These are phyloP conservation scores for Heptranchias perlo DNA, from an alignment of 2,113 vertebrate genomes.

Conservation along the genomic window DNA sequence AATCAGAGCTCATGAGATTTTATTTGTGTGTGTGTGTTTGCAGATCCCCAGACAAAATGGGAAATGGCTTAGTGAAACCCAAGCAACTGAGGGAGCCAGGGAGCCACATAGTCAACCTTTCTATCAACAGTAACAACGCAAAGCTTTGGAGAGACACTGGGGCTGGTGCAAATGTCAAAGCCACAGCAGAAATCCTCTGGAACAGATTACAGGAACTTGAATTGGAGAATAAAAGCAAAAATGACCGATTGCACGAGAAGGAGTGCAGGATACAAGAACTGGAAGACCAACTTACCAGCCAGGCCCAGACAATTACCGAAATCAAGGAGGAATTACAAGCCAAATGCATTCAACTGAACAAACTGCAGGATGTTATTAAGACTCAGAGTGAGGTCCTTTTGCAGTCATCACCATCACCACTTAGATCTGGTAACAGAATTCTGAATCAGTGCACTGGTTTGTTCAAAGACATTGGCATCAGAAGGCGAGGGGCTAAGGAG, in stretches of 20 bases:
- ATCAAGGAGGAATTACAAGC: slow-evolving; percentile 74
- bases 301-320: slow-evolving; percentile 64
- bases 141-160: slow-evolving; percentile 45
- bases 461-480: slow-evolving; percentile 57
- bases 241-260: slow-evolving; percentile 64
- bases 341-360: slow-evolving; percentile 74
- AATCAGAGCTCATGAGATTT: slow-evolving; percentile 39
- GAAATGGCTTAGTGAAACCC: slow-evolving; percentile 77
- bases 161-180: slow-evolving; percentile 40
- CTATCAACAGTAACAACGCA: slow-evolving; percentile 47
- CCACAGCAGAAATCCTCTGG: slow-evolving; percentile 55
- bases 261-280: slow-evolving; percentile 65
- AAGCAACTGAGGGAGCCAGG: slow-evolving; percentile 67
- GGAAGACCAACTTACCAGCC: slow-evolving; percentile 67
- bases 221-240: slow-evolving; percentile 65
- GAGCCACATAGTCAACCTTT: slow-evolving; percentile 46
- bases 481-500: slow-evolving; percentile 80
- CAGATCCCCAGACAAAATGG: slow-evolving; percentile 63
- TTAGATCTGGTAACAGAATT: slow-evolving; percentile 48
- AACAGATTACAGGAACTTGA: slow-evolving; percentile 70
- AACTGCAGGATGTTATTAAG: slow-evolving; percentile 72
- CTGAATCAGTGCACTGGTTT: slow-evolving; percentile 55
- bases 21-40: slow-evolving; percentile 28
- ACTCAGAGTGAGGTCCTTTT: slow-evolving; percentile 54
- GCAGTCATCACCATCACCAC: slow-evolving; percentile 48